A percentile compares a stretch with the other conserved stretches of the same genome.
phyloP scores from a whole-genome alignment of 1,140 invertebrate species.

The Apocrypta bakeri region DNA sequence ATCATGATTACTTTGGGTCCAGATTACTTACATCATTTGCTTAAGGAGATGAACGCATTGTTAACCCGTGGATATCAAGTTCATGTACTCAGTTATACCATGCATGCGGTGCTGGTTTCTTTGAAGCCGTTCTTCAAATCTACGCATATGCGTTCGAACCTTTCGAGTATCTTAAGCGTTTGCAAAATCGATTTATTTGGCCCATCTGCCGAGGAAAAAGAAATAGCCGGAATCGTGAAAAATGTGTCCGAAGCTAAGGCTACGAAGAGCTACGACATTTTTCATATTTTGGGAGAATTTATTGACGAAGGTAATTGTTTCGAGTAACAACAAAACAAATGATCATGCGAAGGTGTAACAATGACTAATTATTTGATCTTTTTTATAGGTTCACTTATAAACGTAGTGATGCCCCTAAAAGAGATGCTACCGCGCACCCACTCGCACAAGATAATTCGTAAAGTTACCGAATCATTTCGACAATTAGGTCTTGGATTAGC shows the following conservation, averaged over 20 bases:
- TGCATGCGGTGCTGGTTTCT: slow-evolving; percentile 86
- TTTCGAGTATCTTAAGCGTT: slow-evolving; percentile 86
- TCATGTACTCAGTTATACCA: slow-evolving; percentile 92
- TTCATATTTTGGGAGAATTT: slow-evolving; percentile 86
- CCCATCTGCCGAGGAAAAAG: slow-evolving; percentile 91
- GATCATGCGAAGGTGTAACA: not conserved
- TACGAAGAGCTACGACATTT: slow-evolving; percentile 91
- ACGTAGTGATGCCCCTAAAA: slow-evolving; percentile 89
- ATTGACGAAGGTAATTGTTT: slow-evolving; percentile 78
- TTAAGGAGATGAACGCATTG: slow-evolving; percentile 87
- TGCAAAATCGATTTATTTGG: slow-evolving; percentile 94
- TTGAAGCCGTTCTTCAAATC: slow-evolving; percentile 80
- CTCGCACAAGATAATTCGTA: slow-evolving; percentile 87
- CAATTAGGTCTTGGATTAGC: slow-evolving; percentile 87
- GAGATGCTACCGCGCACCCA: slow-evolving; percentile 84
- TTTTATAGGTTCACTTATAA: slow-evolving; percentile 75
- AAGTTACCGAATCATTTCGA: slow-evolving; percentile 86
- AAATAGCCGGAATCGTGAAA: slow-evolving; percentile 86
- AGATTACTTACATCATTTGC: slow-evolving; percentile 83
- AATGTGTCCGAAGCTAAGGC: slow-evolving; percentile 88
- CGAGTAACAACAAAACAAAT: not conserved
- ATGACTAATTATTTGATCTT: not conserved
- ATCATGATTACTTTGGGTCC: slow-evolving; percentile 91
- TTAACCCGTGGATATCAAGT: slow-evolving; percentile 94
- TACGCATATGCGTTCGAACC: slow-evolving; percentile 85